Conservation (phyloP, 37 sponge, comb jelly and placozoan species). For the Amphimedon queenslandica region DNA sequence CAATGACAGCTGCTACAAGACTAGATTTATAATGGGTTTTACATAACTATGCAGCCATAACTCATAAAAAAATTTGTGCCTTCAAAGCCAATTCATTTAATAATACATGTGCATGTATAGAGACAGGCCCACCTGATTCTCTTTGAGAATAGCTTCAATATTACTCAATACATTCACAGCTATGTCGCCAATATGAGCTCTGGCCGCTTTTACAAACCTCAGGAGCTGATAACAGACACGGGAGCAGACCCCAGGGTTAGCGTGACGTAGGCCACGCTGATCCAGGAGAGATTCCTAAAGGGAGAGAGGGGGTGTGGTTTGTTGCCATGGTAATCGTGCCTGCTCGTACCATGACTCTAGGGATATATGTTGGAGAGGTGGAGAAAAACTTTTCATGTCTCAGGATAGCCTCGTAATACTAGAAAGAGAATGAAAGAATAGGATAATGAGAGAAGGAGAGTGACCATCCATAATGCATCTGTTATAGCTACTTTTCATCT, state of each 20-base stretch:
- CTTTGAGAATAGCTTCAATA: too few species aligned
- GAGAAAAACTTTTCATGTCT: slow-evolving; percentile 85
- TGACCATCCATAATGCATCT: too few species aligned
- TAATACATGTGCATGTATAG: too few species aligned
- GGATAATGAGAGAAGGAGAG: slow-evolving; percentile 12
- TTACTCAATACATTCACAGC: not conserved
- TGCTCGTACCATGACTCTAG: slow-evolving; percentile 62
- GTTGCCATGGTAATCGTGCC: too few species aligned
- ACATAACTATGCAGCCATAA: too few species aligned
- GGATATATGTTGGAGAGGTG: slow-evolving; percentile 41
- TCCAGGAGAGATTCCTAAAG: slow-evolving; percentile 72
- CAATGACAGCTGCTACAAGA: too few species aligned
- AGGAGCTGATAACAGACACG: slow-evolving; percentile 75
- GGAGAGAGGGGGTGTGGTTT: too few species aligned
- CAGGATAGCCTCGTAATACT: slow-evolving; percentile 85
- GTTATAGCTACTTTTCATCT: too few species aligned
- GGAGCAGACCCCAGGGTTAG: slow-evolving; percentile 56
- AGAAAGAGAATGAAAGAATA: slow-evolving; percentile 20
- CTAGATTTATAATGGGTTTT: too few species aligned
- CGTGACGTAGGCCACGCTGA: slow-evolving; percentile 59
- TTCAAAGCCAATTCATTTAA: too few species aligned
- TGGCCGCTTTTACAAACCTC: slow-evolving; percentile 68
- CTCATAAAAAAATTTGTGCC: too few species aligned
- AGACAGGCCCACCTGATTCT: slow-evolving; percentile 35
- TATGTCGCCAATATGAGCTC: not conserved